Conservation (phyloP, 1,140 invertebrate species). For the Solenopsis invicta region DNA sequence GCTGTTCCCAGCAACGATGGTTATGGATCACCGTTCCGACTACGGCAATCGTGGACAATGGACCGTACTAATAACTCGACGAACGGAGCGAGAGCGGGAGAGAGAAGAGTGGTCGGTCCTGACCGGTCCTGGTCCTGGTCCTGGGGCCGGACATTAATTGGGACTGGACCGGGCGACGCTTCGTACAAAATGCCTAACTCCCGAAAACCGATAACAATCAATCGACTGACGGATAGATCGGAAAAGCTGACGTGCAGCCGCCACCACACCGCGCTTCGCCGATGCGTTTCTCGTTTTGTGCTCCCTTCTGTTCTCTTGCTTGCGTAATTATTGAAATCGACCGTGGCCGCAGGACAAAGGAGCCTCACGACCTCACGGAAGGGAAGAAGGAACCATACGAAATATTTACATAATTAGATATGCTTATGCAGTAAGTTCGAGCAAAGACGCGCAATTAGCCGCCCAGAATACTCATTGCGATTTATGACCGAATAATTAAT, state of each 20-base stretch:
- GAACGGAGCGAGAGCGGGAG: constrained; percentile 21
- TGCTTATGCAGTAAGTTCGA: constrained; percentile 7
- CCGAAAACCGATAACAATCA: constrained; percentile 48
- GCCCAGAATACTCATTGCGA: constrained; percentile 6
- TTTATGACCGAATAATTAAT: constrained; percentile 58
- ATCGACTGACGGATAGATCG: neutral
- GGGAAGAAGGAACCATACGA: constrained; percentile 15
- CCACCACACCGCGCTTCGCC: neutral
- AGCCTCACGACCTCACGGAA: neutral
- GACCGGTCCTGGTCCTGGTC: neutral
- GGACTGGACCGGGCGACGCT: neutral
- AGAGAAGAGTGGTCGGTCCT: neutral
- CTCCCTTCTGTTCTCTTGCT: neutral
- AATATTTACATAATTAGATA: constrained; percentile 57
- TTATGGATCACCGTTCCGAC: constrained; percentile 73
- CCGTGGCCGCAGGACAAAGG: constrained; percentile 5
- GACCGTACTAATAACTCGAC: constrained; percentile 68
- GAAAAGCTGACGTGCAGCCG: neutral
- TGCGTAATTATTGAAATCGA: constrained; percentile 39
- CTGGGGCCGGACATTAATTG: constrained; percentile 58
- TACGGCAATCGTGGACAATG: constrained; percentile 63
- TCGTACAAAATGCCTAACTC: constrained; percentile 15
- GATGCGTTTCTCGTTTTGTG: neutral
- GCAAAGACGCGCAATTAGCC: constrained; percentile 34
- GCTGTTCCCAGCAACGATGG: constrained; percentile 72